These are phyloP conservation scores for Tapirus indicus DNA, from an alignment of 2,797 vertebrate genomes.

Conservation along the genomic window DNA sequence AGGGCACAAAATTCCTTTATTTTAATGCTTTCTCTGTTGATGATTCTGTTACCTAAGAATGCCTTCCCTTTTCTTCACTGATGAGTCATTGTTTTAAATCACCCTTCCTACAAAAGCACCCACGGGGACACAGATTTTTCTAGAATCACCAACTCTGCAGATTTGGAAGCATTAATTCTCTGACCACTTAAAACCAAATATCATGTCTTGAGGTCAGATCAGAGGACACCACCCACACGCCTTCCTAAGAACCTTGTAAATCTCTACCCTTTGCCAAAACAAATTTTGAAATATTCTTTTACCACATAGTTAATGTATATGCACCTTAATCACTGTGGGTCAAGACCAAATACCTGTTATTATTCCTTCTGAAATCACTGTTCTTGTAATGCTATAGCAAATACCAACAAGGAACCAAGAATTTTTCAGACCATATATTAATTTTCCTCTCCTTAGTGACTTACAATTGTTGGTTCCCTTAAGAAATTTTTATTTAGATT, in stretches of 20 bases:
- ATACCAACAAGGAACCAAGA: not conserved
- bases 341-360: not conserved
- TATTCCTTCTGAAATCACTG: not conserved
- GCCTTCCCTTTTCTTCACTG: slow-evolving; percentile 39
- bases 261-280: not conserved
- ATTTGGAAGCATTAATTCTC: slow-evolving; percentile 51
- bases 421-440: slow-evolving; percentile 35
- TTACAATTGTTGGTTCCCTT: not conserved
- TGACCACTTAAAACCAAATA: slow-evolving; percentile 36
- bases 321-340: not conserved
- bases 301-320: not conserved
- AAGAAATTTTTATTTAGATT: not conserved
- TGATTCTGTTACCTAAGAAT: slow-evolving; percentile 42
- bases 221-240: not conserved
- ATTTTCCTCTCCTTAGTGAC: not conserved
- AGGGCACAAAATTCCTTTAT: slow-evolving; percentile 26
- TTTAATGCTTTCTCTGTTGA: not conserved
- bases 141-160: slow-evolving; percentile 14
- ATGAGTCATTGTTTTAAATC: slow-evolving; percentile 40
- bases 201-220: not conserved
- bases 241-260: not conserved
- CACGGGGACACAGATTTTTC: not conserved
- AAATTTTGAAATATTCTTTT: slow-evolving; percentile 49
- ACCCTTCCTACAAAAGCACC: not conserved
- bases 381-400: not conserved